Conservation (phyloP, 92 coral and sea anemone species). For the Palythoa heliodiscus region DNA sequence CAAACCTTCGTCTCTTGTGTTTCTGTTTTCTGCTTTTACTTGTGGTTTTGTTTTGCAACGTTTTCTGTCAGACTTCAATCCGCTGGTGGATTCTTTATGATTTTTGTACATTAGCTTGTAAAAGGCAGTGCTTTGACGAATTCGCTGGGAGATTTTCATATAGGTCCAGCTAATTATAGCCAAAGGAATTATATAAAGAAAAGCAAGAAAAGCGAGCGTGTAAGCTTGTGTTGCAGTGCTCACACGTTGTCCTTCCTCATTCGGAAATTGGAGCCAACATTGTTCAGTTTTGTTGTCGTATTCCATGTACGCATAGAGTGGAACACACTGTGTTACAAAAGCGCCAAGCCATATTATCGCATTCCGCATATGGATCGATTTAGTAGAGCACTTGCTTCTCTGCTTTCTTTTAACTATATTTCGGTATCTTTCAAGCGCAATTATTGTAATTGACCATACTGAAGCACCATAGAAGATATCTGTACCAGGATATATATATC, state of each 20-base stretch:
- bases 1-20: neutral
- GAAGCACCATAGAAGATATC: conserved; percentile 38
- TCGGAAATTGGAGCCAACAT: neutral
- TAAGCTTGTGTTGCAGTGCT: conserved; percentile 10
- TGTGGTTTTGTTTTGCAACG: neutral
- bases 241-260: neutral
- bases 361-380: conserved; percentile 10
- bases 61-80: neutral
- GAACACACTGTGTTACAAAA: conserved; percentile 8
- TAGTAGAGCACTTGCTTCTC: conserved; percentile 3
- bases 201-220: conserved; percentile 6
- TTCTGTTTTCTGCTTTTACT: neutral
- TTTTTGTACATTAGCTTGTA: neutral
- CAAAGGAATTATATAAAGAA: conserved; percentile 14
- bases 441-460: conserved; percentile 29
- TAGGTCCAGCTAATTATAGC: conserved; percentile 14
- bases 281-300: neutral
- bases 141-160: conserved; percentile 1
- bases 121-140: conserved; percentile 2
- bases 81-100: neutral
- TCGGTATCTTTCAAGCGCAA: conserved; percentile 30
- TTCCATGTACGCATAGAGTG: conserved; percentile 15
- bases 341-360: conserved; percentile 7
- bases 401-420: conserved; percentile 6
- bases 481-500: conserved; percentile 25